Evolutionary conservation across 1,140 invertebrate species (phyloP).

Genomic region (Samia ricini): DNA sequence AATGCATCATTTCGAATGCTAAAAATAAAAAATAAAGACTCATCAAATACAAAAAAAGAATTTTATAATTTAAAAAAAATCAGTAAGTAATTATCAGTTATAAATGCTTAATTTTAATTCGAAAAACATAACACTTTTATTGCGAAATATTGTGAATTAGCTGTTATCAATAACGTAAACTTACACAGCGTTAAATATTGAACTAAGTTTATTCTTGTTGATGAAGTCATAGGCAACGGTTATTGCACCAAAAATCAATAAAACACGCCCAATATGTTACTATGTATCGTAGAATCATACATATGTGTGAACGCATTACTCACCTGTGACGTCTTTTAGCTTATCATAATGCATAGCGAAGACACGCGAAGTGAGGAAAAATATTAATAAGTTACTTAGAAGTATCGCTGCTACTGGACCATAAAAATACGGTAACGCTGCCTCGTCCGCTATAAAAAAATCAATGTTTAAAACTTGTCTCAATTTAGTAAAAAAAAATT

Average conservation of each 20-base stretch:
- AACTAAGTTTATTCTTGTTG: background rate
- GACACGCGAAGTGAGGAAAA: conserved; percentile 74
- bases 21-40: conserved; percentile 6
- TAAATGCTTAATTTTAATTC: no score
- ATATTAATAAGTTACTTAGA: conserved; percentile 75
- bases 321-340: conserved; percentile 66
- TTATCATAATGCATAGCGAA: conserved; percentile 68
- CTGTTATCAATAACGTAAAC: no score
- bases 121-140: no score
- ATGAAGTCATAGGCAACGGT: background rate
- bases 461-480: no score
- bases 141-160: no score
- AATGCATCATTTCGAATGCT: conserved; percentile 60
- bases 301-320: conserved; percentile 30
- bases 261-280: conserved; percentile 5
- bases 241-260: conserved; percentile 4
- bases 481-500: background rate
- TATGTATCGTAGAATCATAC: background rate
- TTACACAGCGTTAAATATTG: background rate
- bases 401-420: conserved; percentile 79
- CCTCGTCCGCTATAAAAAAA: conserved; percentile 73
- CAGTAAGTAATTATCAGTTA: no score
- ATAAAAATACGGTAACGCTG: conserved; percentile 81
- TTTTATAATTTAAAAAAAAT: no score
- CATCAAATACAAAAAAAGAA: no score